Conservation (phyloP, 2,888 invertebrate species). For the Stenichneumon culpator region DNA sequence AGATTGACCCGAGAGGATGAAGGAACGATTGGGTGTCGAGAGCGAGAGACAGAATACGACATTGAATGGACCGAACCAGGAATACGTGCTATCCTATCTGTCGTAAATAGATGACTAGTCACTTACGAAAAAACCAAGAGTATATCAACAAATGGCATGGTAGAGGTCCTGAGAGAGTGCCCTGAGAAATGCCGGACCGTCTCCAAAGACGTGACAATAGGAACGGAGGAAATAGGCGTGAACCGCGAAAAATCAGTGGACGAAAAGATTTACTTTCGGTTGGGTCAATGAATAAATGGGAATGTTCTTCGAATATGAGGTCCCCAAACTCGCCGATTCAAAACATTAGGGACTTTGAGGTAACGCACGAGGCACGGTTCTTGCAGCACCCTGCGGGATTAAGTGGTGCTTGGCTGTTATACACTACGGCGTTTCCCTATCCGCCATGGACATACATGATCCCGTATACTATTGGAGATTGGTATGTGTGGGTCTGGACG, state of each 20-base stretch:
- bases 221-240: too few relatives aligned
- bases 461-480: constrained; percentile 9
- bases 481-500: constrained; percentile 11
- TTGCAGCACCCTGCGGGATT: constrained; percentile 3
- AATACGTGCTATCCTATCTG: constrained; percentile 2
- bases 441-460: constrained; percentile 3
- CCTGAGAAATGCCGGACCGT: background rate
- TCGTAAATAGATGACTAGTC: background rate
- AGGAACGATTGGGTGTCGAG: constrained; percentile 27
- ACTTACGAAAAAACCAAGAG: background rate
- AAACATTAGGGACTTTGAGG: background rate
- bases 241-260: too few relatives aligned
- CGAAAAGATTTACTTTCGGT: too few relatives aligned
- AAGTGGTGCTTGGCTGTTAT: constrained; percentile 7
- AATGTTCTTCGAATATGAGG: too few relatives aligned
- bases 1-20: constrained; percentile 62
- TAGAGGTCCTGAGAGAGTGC: background rate
- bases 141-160: background rate
- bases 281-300: too few relatives aligned
- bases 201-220: background rate
- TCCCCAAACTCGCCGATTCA: background rate
- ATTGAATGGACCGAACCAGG: background rate
- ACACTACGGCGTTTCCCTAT: constrained; percentile 5
- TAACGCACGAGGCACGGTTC: background rate
- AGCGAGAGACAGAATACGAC: constrained; percentile 6